Base-by-base conservation (phyloP, 2,797 vertebrate genomes). In the Synanceia verrucosa region DNA sequence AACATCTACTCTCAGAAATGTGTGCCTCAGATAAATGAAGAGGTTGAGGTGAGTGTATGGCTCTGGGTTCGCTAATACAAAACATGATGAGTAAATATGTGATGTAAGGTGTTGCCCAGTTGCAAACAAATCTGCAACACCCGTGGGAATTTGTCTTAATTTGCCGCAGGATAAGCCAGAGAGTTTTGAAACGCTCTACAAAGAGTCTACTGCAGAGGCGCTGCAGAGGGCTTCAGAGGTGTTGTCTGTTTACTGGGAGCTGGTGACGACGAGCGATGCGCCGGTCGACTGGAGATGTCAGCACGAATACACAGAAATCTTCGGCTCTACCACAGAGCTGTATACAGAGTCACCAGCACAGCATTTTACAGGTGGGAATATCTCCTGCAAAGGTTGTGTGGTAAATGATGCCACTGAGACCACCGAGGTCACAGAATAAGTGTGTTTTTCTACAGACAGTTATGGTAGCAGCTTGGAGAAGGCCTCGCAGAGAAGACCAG, bases 1-100 rank as follows among this genome's bases (percentile, higher is more conserved):
- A 94, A 95, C 85, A 92, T 95, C 69, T 95, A 95, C 81, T 94
- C 93, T 18, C 93, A 94, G 81, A 89, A 86, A 73, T 95, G 94
- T 67, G 92, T 94, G 52, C 94, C 94, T 73, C 79, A 90, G 80
- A 93, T 95, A 23, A 93, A 94, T 44, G 93, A 95, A 70, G 92
- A 94, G 70, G 41, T 94, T 1, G 94, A 95, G 93, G 94, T 95
- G 72, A 85, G 89, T 56, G 16, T 37, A 12, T 48, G 26, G 52
- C 23, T 39, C 3, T 13, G 16, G 9, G 28, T 44, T 31, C n/a
- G 23, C 18, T 19, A 47, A 47, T 47, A 8, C 18, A 41, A 63
- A 67, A 59, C 29, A 68, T 31, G 2, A 21, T n/a, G 37, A 16
- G 23, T 5, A 66, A 47, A 61, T 52, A 61, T 59, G 31, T 36